Evolutionary conservation across 2,888 invertebrate species (phyloP).

Genomic region (Spialia ferax): DNA sequence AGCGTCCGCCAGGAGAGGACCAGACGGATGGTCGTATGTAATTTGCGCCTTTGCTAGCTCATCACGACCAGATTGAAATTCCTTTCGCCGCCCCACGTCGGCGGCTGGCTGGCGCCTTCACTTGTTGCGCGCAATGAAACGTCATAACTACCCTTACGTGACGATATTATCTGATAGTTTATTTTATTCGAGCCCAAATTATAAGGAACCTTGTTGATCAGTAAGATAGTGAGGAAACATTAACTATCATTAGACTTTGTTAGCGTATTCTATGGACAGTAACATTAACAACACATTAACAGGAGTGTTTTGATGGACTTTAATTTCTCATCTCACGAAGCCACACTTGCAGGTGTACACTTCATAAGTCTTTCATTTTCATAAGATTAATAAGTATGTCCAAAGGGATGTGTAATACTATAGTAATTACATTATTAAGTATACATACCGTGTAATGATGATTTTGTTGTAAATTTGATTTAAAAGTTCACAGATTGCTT

Average conservation of each 20-base stretch:
- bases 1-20: conserved; percentile 33
- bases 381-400: too few relatives aligned
- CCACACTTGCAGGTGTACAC: too few relatives aligned
- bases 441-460: too few relatives aligned
- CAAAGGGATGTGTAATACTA: too few relatives aligned
- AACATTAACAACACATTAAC: too few relatives aligned
- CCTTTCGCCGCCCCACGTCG: conserved; percentile 69
- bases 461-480: too few relatives aligned
- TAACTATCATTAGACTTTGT: conserved; percentile 14
- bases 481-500: neutral
- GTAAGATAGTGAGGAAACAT: conserved; percentile 40
- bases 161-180: conserved; percentile 66
- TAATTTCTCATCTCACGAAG: too few relatives aligned
- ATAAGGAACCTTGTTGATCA: conserved; percentile 50
- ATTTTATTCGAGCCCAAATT: conserved; percentile 56
- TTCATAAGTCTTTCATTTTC: too few relatives aligned
- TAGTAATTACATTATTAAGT: too few relatives aligned
- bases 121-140: conserved; percentile 77
- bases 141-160: conserved; percentile 79
- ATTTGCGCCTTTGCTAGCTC: conserved; percentile 78
- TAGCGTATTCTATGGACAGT: neutral
- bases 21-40: conserved; percentile 65
- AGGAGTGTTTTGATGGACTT: too few relatives aligned
- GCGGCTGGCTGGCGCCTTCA: conserved; percentile 73
- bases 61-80: conserved; percentile 82